These are phyloP conservation scores for Leptinotarsa lineolata DNA, from an alignment of 1,140 invertebrate species.

Conservation along the genomic window DNA sequence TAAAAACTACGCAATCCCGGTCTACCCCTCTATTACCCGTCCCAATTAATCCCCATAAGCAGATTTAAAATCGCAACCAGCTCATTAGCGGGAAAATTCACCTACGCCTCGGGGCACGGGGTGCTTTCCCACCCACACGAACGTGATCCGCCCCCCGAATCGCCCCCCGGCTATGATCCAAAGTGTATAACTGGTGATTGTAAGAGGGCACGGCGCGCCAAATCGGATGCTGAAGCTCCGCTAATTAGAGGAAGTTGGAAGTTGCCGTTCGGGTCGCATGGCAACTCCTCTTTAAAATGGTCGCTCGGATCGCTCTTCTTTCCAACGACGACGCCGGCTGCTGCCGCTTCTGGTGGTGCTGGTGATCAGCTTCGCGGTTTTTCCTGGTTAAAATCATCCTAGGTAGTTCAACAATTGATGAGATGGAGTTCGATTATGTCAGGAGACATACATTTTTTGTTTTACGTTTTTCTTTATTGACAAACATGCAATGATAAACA, in stretches of 20 bases:
- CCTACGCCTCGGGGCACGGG: neutral
- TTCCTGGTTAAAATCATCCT: neutral
- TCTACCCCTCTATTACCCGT: neutral
- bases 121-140: neutral
- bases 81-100: conserved; percentile 16
- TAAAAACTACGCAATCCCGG: neutral
- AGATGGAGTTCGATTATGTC: no score
- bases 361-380: neutral
- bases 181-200: conserved; percentile 35
- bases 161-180: conserved; percentile 23
- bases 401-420: no score
- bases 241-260: conserved; percentile 42
- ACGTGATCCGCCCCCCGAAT: neutral
- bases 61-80: conserved; percentile 12
- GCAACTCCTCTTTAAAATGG: conserved; percentile 29
- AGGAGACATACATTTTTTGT: no score
- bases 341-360: neutral
- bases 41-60: neutral
- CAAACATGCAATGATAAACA: no score
- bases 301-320: neutral
- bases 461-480: no score
- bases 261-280: conserved; percentile 35
- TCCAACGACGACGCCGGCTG: neutral
- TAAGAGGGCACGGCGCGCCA: conserved; percentile 34
- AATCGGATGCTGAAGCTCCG: conserved; percentile 40